Percentiles rank a stretch among this genome's conserved stretches.
Conservation (phyloP, 2,888 invertebrate species). For the Junonia oenone region DNA sequence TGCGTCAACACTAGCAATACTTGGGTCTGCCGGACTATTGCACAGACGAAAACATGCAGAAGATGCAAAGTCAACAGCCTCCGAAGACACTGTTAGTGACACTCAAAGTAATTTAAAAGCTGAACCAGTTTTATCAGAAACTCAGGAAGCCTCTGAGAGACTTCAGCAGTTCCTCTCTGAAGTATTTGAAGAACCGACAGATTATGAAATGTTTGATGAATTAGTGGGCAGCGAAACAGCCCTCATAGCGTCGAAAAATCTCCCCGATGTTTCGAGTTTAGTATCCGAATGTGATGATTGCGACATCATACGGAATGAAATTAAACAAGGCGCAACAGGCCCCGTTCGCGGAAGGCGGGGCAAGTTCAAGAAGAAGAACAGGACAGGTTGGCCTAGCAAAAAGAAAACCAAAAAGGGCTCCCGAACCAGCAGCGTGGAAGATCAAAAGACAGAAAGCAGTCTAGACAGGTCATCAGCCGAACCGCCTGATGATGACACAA, state of each 20-base stretch:
- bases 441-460: slow-evolving; percentile 45
- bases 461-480: slow-evolving; percentile 56
- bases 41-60: slow-evolving; percentile 71
- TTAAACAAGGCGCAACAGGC: slow-evolving; percentile 42
- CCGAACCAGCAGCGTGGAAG: slow-evolving; percentile 48
- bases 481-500: slow-evolving; percentile 52
- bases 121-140: slow-evolving; percentile 51
- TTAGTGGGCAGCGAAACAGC: slow-evolving; percentile 54
- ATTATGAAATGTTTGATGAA: slow-evolving; percentile 71
- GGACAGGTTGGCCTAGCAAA: slow-evolving; percentile 89
- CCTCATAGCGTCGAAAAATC: slow-evolving; percentile 50
- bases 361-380: slow-evolving; percentile 85
- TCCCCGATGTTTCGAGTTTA: slow-evolving; percentile 67
- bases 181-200: slow-evolving; percentile 66
- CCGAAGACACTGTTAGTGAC: slow-evolving; percentile 66
- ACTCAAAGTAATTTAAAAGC: slow-evolving; percentile 49
- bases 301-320: slow-evolving; percentile 61
- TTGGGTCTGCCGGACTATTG: slow-evolving; percentile 81
- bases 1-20: slow-evolving; percentile 91
- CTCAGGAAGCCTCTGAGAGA: slow-evolving; percentile 59
- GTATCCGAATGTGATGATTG: slow-evolving; percentile 67
- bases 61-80: slow-evolving; percentile 67
- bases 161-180: slow-evolving; percentile 65
- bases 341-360: slow-evolving; percentile 57
- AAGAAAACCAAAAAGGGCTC: slow-evolving; percentile 58